A percentile compares a stretch with the other conserved stretches of the same genome.
phyloP scores from a whole-genome alignment of 2,888 invertebrate genomes.

The Xiphydria camelus region DNA sequence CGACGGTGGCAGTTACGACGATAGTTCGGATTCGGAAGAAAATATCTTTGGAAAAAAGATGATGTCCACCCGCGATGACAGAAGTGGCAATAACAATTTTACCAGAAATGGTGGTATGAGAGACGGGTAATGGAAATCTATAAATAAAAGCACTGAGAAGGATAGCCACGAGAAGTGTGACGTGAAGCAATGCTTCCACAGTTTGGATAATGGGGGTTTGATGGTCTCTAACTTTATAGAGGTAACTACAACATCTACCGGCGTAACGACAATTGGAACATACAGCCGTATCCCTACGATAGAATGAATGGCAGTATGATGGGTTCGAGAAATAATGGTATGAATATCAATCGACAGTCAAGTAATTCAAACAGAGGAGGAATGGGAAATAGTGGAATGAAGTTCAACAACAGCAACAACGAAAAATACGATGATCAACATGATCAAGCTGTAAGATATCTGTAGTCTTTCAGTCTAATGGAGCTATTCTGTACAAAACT shows the following conservation, averaged over 20 bases:
- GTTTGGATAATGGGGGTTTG: no score
- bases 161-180: no score
- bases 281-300: no score
- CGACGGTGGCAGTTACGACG: slow-evolving; percentile 35
- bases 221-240: no score
- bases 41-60: slow-evolving; percentile 41
- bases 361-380: not conserved
- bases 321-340: not conserved
- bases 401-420: not conserved
- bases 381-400: not conserved
- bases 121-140: not conserved
- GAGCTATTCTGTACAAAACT: no score
- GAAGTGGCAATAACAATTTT: slow-evolving; percentile 13
- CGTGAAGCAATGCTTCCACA: no score
- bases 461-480: no score
- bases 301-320: slow-evolving; percentile 12
- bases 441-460: slow-evolving; percentile 28
- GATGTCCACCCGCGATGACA: slow-evolving; percentile 23
- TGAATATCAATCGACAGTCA: not conserved
- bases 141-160: no score
- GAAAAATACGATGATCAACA: slow-evolving; percentile 20
- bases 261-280: no score
- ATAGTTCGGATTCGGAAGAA: slow-evolving; percentile 36
- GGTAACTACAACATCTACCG: no score
- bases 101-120: not conserved